Percentiles rank a stretch among this genome's conserved stretches.
Evolutionary conservation across 1,140 invertebrate species (phyloP).

Genomic region (Aplysia californica): DNA sequence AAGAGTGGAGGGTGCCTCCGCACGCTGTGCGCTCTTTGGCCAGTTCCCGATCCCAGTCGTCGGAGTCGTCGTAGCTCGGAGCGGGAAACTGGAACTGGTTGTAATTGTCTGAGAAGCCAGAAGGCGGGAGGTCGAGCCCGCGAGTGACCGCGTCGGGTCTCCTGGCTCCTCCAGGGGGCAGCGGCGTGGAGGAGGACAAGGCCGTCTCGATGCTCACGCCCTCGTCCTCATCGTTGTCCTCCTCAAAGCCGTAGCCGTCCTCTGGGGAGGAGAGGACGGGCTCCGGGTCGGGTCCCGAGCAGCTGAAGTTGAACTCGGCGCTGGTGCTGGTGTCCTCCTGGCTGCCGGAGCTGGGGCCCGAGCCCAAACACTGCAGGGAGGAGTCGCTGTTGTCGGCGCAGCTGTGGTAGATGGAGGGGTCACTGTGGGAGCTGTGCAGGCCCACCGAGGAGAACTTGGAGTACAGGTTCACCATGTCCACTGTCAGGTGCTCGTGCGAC

Average conservation of each 20-base stretch:
- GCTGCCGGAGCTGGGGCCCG: constrained; percentile 45
- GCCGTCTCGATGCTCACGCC: too few species aligned
- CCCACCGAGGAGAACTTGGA: constrained; percentile 12
- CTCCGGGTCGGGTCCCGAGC: constrained; percentile 39
- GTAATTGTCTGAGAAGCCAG: too few species aligned
- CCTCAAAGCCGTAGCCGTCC: constrained; percentile 32
- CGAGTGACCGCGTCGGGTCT: too few species aligned
- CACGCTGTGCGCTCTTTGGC: not conserved
- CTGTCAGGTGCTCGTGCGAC: constrained; percentile 14
- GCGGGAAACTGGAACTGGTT: too few species aligned
- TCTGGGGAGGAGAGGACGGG: constrained; percentile 37
- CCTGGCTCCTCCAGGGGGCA: too few species aligned
- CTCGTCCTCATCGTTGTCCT: constrained; percentile 25
- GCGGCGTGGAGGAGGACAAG: too few species aligned
- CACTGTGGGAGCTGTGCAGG: constrained; percentile 52
- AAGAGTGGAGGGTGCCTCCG: not conserved
- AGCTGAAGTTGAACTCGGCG: constrained; percentile 54
- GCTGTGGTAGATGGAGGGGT: constrained; percentile 54
- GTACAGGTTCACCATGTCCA: constrained; percentile 22
- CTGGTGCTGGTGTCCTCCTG: constrained; percentile 52
- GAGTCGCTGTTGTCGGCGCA: constrained; percentile 41
- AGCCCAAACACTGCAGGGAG: constrained; percentile 32
- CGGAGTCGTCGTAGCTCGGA: too few species aligned
- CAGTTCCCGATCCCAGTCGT: constrained; percentile 7
- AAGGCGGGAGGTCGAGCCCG: too few species aligned